A percentile compares a stretch with the other conserved stretches of the same genome.
These are phyloP conservation scores for Oscheius sp. DNA, from an alignment of 1,140 invertebrate species.

Conservation along the genomic window DNA sequence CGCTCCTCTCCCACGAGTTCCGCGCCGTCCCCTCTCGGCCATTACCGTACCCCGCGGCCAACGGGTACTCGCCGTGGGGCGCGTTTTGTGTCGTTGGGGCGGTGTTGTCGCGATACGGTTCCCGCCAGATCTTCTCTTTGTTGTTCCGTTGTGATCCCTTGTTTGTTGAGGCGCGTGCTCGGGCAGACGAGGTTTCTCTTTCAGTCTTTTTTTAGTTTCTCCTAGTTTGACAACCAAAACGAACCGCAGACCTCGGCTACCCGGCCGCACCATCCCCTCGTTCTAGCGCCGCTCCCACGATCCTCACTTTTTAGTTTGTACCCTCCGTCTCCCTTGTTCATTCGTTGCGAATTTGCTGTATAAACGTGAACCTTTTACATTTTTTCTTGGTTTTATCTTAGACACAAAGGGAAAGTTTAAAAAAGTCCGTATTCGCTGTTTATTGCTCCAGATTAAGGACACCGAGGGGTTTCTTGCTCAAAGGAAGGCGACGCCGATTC, in stretches of 20 bases:
- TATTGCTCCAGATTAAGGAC: too few relatives aligned
- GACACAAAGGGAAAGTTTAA: too few relatives aligned
- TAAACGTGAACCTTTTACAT: too few relatives aligned
- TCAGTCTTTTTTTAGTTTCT: background rate
- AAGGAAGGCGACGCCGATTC: too few relatives aligned
- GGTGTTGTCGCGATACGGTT: too few relatives aligned
- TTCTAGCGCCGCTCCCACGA: slow-evolving; percentile 1
- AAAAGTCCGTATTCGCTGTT: too few relatives aligned
- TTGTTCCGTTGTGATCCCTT: background rate
- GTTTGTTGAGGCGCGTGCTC: background rate
- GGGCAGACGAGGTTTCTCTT: background rate
- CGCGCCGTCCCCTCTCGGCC: background rate
- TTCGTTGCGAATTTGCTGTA: too few relatives aligned
- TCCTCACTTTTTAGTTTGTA: background rate
- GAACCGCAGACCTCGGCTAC: background rate
- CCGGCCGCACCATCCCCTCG: background rate
- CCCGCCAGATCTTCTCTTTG: background rate
- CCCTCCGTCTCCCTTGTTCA: too few relatives aligned
- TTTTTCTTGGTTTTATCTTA: too few relatives aligned
- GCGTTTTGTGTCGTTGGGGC: too few relatives aligned
- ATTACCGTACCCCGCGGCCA: background rate
- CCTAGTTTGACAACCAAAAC: background rate
- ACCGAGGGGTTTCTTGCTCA: too few relatives aligned
- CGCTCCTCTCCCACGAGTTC: too few relatives aligned
- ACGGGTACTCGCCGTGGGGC: background rate